A percentile compares a stretch with the other conserved stretches of the same genome.
Evolutionary conservation across 2,113 vertebrate genomes (phyloP).

Genomic region (Cynocephalus volans): DNA sequence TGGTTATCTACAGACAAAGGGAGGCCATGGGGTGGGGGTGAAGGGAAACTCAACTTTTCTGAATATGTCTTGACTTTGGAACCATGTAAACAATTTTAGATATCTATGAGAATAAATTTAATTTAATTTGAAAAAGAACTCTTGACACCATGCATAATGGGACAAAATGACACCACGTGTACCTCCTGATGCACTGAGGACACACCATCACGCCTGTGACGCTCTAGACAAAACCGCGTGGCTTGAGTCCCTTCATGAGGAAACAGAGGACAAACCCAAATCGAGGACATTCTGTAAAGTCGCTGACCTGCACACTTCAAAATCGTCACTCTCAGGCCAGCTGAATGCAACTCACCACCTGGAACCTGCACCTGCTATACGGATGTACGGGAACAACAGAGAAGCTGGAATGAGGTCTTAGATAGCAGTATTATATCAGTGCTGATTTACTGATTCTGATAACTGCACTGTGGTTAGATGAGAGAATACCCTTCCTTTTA

Average conservation of each 20-base stretch:
- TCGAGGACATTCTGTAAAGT: rapidly evolving
- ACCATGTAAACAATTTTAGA: not conserved
- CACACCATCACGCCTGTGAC: not conserved
- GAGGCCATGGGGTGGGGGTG: rapidly evolving
- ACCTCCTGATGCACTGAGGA: rapidly evolving
- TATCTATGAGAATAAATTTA: rapidly evolving
- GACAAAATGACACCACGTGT: not conserved
- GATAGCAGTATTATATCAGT: rapidly evolving
- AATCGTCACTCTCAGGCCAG: rapidly evolving
- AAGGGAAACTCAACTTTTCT: not conserved
- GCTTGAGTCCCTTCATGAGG: rapidly evolving
- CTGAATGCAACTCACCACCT: rapidly evolving
- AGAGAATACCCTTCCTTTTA: not conserved
- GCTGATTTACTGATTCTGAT: not conserved
- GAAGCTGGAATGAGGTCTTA: no score
- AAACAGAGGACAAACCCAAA: not conserved
- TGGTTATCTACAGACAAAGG: rapidly evolving
- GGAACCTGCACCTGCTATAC: not conserved
- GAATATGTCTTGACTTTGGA: not conserved
- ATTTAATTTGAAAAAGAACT: not conserved
- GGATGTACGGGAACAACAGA: rapidly evolving
- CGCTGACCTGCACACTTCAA: rapidly evolving
- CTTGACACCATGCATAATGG: rapidly evolving
- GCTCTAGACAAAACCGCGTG: rapidly evolving
- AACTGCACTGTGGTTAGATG: rapidly evolving